Conservation (phyloP, 1,140 invertebrate species). For the Eulimnadia texana region DNA sequence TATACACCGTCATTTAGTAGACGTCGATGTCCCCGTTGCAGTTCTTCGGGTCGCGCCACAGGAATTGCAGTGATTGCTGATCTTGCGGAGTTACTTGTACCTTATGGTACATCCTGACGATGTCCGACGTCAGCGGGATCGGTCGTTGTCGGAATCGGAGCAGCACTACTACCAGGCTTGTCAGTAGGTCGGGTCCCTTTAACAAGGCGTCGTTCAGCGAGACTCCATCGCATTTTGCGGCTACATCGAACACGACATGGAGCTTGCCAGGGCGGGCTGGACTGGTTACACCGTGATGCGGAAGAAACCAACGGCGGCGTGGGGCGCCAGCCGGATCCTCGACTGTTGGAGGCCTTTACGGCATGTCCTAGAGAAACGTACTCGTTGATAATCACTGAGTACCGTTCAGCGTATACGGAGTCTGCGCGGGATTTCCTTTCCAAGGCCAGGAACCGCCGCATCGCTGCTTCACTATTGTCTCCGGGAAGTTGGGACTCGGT, state of each 20-base stretch:
- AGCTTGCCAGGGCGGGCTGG: background rate
- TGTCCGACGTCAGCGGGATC: slow-evolving; percentile 13
- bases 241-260: slow-evolving; percentile 4
- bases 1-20: slow-evolving; percentile 13
- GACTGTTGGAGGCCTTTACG: background rate
- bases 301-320: slow-evolving; percentile 8
- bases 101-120: slow-evolving; percentile 16
- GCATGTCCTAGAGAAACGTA: slow-evolving; percentile 1
- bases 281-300: background rate
- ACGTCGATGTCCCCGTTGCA: background rate
- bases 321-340: background rate
- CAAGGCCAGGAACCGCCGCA: background rate
- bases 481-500: slow-evolving; percentile 4
- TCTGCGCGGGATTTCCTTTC: slow-evolving; percentile 14
- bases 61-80: background rate
- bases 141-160: slow-evolving; percentile 15
- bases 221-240: background rate
- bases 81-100: slow-evolving; percentile 11
- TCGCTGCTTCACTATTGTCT: background rate
- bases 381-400: background rate
- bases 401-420: background rate
- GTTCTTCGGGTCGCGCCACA: slow-evolving; percentile 5
- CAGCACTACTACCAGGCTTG: slow-evolving; percentile 12
- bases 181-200: slow-evolving; percentile 16
- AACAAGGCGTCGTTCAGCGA: slow-evolving; percentile 11